These are phyloP conservation scores for Xenops minutus DNA, from an alignment of 2,797 vertebrate species.

Conservation along the genomic window DNA sequence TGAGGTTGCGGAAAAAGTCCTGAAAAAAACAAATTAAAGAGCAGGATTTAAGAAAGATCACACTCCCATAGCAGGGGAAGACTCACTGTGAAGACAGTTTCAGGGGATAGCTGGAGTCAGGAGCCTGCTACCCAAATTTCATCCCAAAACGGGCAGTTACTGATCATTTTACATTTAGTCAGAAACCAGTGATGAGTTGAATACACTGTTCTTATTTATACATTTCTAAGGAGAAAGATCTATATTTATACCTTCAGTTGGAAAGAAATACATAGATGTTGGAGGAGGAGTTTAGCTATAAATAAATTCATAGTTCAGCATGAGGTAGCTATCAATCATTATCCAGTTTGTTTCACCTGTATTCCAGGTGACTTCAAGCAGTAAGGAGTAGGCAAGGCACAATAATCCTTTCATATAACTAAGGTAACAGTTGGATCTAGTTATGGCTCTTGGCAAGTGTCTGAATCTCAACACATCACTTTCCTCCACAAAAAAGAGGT, in stretches of 20 bases:
- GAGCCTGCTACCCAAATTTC: background rate
- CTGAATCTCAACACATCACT: background rate
- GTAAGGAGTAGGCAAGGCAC: background rate
- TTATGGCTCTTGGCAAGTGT: background rate
- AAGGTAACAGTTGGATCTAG: background rate
- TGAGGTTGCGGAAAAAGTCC: conserved; percentile 84
- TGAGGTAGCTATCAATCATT: background rate
- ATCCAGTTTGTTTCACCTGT: background rate
- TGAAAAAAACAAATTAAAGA: conserved; percentile 45
- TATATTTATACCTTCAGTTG: background rate
- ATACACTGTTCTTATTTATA: background rate
- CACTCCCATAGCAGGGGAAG: background rate
- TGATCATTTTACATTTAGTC: background rate
- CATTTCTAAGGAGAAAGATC: background rate
- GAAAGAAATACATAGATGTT: background rate
- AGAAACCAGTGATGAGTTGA: background rate
- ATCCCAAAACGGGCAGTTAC: background rate
- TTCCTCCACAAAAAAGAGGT: background rate
- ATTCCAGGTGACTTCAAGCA: background rate
- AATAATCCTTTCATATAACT: background rate
- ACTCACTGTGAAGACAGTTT: background rate
- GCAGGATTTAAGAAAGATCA: background rate
- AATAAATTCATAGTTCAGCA: background rate
- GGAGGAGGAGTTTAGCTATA: background rate
- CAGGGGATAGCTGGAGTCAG: background rate